A percentile compares a stretch with the other conserved stretches of the same genome.
Evolutionary conservation across 2,797 vertebrate species (phyloP).

Genomic region (Rhyacichthys aspro): DNA sequence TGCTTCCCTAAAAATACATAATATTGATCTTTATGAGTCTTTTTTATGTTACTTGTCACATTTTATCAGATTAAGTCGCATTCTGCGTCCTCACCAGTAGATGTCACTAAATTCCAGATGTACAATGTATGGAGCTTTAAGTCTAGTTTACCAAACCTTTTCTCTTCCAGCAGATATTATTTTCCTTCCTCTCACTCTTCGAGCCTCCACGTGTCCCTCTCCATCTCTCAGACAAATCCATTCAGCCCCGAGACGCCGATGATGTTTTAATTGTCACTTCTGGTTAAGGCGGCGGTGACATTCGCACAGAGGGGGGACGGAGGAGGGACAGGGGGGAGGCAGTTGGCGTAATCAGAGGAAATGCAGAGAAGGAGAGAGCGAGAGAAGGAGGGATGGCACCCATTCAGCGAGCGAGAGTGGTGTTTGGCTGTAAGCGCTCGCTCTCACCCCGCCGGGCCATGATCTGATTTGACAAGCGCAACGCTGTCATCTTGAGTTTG

Average conservation of each 20-base stretch:
- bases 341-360: conserved; percentile 66
- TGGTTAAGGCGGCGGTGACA: conserved; percentile 72
- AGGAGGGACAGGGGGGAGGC: conserved; percentile 63
- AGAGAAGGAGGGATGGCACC: conserved; percentile 60
- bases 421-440: conserved; percentile 69
- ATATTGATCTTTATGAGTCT: too few species aligned
- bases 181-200: not conserved
- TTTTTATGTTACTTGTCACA: too few species aligned
- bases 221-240: conserved; percentile 12
- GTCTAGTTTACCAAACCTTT: conserved; percentile 17
- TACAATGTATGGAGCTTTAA: too few species aligned
- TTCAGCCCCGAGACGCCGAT: conserved; percentile 63
- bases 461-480: conserved; percentile 83
- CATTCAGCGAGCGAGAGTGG: conserved; percentile 67
- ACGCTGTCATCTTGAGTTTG: conserved; percentile 83
- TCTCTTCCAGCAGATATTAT: conserved; percentile 29
- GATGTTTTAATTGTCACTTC: conserved; percentile 82
- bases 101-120: too few species aligned
- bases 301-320: conserved; percentile 66
- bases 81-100: not conserved
- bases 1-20: too few species aligned
- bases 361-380: conserved; percentile 52
- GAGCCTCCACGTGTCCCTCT: not conserved
- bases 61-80: too few species aligned
- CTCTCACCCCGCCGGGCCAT: conserved; percentile 69